A percentile compares a stretch with the other conserved stretches of the same genome.
phyloP scores from a whole-genome alignment of 2,888 invertebrate genomes.

The Lasius platythorax region DNA sequence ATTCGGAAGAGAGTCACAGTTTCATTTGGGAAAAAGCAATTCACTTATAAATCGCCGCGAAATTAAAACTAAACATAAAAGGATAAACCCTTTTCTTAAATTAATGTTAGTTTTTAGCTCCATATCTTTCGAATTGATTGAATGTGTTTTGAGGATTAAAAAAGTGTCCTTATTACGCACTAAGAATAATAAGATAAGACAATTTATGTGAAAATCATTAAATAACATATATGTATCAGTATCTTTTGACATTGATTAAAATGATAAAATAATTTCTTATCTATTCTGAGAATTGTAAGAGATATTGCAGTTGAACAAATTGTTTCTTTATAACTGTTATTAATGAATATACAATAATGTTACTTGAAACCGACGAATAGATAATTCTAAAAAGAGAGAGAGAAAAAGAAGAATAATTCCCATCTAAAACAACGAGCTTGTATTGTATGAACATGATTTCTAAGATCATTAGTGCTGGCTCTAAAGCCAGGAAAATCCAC shows the following conservation, averaged over 20 bases:
- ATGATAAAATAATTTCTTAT: background rate
- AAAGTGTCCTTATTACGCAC: background rate
- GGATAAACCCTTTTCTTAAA: background rate
- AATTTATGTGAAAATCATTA: background rate
- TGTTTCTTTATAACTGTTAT: background rate
- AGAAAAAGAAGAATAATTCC: background rate
- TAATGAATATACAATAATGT: background rate
- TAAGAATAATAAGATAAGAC: background rate
- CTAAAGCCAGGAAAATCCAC: background rate
- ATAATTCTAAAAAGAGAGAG: background rate
- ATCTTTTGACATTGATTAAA: background rate
- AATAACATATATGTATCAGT: background rate
- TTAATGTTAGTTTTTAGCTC: background rate
- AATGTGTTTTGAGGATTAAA: background rate
- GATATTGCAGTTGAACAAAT: background rate
- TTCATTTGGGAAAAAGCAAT: slow-evolving; percentile 25
- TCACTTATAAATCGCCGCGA: background rate
- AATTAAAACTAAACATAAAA: background rate
- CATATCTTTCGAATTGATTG: background rate
- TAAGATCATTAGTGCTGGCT: background rate
- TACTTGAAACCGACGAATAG: background rate
- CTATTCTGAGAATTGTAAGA: background rate
- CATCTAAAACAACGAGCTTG: background rate
- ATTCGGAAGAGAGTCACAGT: background rate
- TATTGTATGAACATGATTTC: background rate